Percentiles rank a stretch among this genome's conserved stretches.
phyloP scores from a whole-genome alignment of 2,113 vertebrate species.

The Mesocricetus auratus region DNA sequence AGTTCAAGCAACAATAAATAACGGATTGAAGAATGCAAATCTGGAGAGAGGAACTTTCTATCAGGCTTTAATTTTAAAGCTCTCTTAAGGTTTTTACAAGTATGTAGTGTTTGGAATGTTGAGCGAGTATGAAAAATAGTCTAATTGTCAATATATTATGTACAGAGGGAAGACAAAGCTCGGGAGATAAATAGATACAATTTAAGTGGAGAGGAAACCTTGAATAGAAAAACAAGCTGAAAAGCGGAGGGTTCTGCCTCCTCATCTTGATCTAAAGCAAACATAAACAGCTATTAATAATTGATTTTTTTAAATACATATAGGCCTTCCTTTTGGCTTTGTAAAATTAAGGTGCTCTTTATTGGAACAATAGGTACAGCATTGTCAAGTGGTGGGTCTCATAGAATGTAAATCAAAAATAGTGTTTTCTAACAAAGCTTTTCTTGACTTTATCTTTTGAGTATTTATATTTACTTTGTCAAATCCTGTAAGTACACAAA shows the following conservation, averaged over 20 bases:
- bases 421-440: not conserved
- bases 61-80: conserved; percentile 49
- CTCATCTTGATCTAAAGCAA: conserved; percentile 24
- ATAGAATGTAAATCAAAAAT: conserved; percentile 35
- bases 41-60: conserved; percentile 43
- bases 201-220: conserved; percentile 59
- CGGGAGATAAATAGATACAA: conserved; percentile 46
- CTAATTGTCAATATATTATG: not conserved
- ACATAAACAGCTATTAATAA: conserved; percentile 69
- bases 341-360: conserved; percentile 32
- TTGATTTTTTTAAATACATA: conserved; percentile 66
- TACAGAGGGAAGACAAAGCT: not conserved
- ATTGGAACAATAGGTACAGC: not conserved
- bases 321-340: conserved; percentile 32
- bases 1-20: conserved; percentile 52
- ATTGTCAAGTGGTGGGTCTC: not conserved
- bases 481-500: not conserved
- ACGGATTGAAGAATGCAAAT: conserved; percentile 69
- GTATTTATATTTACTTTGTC: not conserved
- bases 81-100: conserved; percentile 47
- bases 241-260: not conserved
- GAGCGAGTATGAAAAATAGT: conserved; percentile 57
- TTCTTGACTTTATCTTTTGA: not conserved
- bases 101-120: conserved; percentile 22
- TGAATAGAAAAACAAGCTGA: conserved; percentile 18